Conservation (phyloP, 2,113 vertebrate species). For the Syrrhaptes paradoxus region DNA sequence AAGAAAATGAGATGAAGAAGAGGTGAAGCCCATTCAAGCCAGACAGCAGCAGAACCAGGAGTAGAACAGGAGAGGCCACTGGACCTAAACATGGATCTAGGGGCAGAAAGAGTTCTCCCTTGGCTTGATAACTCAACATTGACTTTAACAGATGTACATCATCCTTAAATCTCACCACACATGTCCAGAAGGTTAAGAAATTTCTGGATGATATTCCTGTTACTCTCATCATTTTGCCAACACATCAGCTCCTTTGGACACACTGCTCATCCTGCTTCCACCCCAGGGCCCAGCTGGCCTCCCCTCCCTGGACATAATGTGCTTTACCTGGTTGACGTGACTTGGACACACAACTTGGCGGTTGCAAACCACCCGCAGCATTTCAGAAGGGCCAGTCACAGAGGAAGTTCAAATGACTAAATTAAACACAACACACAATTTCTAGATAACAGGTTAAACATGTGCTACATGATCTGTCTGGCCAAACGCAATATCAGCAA, state of each 20-base stretch:
- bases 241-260: rapidly evolving
- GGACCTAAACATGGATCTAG: background rate
- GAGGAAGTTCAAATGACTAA: background rate
- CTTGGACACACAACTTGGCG: background rate
- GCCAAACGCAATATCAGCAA: background rate
- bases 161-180: background rate
- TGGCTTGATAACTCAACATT: rapidly evolving
- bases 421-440: background rate
- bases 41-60: background rate
- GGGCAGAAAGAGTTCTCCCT: background rate
- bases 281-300: background rate
- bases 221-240: background rate
- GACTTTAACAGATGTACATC: background rate
- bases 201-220: background rate
- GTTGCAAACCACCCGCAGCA: background rate
- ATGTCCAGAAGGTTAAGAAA: background rate
- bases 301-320: background rate
- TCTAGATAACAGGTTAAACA: background rate
- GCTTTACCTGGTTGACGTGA: background rate
- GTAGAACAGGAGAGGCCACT: background rate
- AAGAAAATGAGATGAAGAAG: background rate
- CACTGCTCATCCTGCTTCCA: background rate
- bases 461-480: rapidly evolving
- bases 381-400: background rate
- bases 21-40: background rate